Evolutionary conservation across 1,140 invertebrate species (phyloP).

Genomic region (Halyomorpha halys): DNA sequence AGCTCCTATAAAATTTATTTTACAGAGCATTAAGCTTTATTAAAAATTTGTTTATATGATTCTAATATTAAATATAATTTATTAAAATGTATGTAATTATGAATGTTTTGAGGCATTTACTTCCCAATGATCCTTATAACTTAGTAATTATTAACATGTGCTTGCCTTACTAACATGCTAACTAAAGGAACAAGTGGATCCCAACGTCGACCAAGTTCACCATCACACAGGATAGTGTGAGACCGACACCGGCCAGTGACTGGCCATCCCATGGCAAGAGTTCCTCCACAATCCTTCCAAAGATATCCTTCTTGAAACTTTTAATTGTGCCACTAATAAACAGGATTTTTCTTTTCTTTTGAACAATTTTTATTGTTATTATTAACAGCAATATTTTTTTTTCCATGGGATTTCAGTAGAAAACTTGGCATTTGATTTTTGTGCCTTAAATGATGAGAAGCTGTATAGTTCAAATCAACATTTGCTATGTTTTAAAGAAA

Average conservation of each 20-base stretch:
- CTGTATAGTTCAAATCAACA: no score
- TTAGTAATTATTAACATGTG: background rate
- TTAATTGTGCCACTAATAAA: background rate
- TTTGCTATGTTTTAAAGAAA: no score
- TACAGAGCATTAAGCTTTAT: background rate
- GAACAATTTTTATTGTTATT: background rate
- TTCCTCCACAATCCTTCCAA: background rate
- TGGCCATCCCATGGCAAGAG: background rate
- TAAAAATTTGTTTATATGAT: background rate
- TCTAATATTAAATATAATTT: background rate
- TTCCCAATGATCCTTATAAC: background rate
- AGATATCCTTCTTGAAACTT: background rate
- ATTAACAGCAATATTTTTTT: background rate
- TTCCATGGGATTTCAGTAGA: background rate
- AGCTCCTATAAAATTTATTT: background rate
- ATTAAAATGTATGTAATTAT: no score
- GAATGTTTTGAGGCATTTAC: background rate
- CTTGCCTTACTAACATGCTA: background rate
- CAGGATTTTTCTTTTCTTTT: conserved; percentile 4
- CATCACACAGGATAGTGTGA: background rate
- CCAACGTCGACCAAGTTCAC: background rate
- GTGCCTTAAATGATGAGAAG: background rate
- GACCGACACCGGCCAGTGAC: background rate
- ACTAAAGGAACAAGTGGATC: conserved; percentile 3
- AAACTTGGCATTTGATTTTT: background rate